phyloP scores from a whole-genome alignment of 35 echinoderm and acorn worm genomes.

The Ophiothrix spiculata region DNA sequence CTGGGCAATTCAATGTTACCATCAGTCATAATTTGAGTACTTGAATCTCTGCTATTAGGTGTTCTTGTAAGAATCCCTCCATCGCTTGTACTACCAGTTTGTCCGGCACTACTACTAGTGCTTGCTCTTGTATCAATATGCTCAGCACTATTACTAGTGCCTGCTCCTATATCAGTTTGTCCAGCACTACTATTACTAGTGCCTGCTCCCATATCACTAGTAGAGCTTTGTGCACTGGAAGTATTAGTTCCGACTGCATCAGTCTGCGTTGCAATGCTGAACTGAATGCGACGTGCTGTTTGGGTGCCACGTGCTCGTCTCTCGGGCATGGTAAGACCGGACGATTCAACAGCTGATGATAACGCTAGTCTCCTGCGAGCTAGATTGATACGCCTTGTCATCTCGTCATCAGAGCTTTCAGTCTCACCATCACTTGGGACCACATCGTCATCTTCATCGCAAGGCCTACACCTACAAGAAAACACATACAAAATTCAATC shows the following conservation, averaged over 20 bases:
- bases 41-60: not conserved
- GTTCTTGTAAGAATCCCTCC: not conserved
- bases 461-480: conserved; percentile 11
- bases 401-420: not conserved
- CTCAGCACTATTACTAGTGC: not conserved
- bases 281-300: conserved; percentile 29
- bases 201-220: not conserved
- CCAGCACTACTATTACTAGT: not conserved
- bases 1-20: not conserved
- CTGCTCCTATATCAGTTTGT: not conserved
- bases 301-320: conserved; percentile 42
- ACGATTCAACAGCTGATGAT: not conserved
- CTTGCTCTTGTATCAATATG: not conserved
- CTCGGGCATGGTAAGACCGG: not conserved
- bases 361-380: conserved; percentile 40
- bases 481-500: not conserved
- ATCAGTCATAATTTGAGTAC: not conserved
- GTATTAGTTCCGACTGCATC: not conserved
- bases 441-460: conserved; percentile 25
- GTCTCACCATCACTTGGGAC: not conserved
- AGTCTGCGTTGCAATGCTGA: conserved; percentile 51
- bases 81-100: not conserved
- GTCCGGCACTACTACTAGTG: not conserved
- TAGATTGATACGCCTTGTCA: conserved; percentile 11
- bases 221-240: not conserved